phyloP scores from a whole-genome alignment of 2,888 invertebrate species.

The Ecdyonurus torrentis region DNA sequence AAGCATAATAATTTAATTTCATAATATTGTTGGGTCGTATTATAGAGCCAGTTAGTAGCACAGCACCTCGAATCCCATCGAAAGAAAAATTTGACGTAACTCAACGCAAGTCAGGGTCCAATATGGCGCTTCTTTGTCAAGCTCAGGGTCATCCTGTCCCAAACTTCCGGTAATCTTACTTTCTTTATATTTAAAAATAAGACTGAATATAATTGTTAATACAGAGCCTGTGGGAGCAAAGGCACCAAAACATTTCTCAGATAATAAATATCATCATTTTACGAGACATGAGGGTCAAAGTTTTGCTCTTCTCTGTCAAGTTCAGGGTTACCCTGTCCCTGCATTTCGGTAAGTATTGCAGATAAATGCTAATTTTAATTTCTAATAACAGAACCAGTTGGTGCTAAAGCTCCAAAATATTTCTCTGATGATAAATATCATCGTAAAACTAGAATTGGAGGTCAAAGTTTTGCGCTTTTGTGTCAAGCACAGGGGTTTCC shows the following conservation, averaged over 20 bases:
- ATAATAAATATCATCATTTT: conserved; percentile 43
- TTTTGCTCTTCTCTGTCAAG: conserved; percentile 47
- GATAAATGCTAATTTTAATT: too few species aligned
- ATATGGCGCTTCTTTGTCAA: conserved; percentile 48
- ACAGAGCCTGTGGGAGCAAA: conserved; percentile 41
- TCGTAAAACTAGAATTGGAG: neutral
- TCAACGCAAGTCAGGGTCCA: conserved; percentile 3
- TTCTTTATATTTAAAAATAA: too few species aligned
- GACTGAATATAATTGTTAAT: too few species aligned
- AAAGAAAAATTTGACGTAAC: conserved; percentile 18
- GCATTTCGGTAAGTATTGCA: too few species aligned
- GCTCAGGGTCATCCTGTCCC: conserved; percentile 63
- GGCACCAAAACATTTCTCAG: conserved; percentile 41
- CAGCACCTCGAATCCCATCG: conserved; percentile 22
- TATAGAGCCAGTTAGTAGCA: conserved; percentile 22
- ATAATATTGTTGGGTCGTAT: conserved; percentile 6
- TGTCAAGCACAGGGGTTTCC: conserved; percentile 18
- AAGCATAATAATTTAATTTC: neutral
- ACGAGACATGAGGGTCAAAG: conserved; percentile 40
- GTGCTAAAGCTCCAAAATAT: conserved; percentile 48
- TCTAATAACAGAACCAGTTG: conserved; percentile 45
- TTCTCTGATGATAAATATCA: conserved; percentile 32
- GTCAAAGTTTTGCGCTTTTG: conserved; percentile 11
- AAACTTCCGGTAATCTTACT: conserved; percentile 42
- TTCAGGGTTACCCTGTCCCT: conserved; percentile 52